These are phyloP conservation scores for Microplitis demolitor DNA, from an alignment of 1,140 invertebrate species.

Conservation along the genomic window DNA sequence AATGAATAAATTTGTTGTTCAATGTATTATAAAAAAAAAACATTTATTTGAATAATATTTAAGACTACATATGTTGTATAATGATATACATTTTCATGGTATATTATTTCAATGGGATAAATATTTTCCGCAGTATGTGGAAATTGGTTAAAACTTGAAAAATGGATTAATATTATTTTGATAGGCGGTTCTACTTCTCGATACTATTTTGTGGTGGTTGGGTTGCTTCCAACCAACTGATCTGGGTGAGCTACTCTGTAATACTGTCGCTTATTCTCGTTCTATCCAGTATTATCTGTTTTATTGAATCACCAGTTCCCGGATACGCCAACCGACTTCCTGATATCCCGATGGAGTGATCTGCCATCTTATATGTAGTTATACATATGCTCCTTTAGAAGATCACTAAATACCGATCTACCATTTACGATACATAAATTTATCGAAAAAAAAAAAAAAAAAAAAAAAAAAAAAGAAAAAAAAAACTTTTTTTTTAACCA, in stretches of 20 bases:
- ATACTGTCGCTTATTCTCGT: conserved; percentile 30
- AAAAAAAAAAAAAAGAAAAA: no score
- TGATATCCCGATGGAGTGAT: conserved; percentile 39
- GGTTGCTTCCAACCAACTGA: conserved; percentile 41
- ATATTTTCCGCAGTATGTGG: no score
- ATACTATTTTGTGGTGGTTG: conserved; percentile 27
- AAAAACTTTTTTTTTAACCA: no score
- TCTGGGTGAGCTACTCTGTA: conserved; percentile 19
- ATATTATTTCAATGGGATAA: no score
- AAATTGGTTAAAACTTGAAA: no score
- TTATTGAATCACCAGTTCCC: conserved; percentile 48
- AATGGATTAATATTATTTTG: conserved; percentile 9
- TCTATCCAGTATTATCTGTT: conserved; percentile 41
- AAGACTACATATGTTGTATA: no score
- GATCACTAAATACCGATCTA: background rate
- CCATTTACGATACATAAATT: background rate
- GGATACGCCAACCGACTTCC: conserved; percentile 25
- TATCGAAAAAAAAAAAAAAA: no score
- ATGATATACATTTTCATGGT: no score
- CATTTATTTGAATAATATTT: no score
- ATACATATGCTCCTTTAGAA: background rate
- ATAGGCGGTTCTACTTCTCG: background rate
- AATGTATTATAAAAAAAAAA: no score
- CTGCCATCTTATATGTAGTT: conserved; percentile 43
- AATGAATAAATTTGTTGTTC: no score